A percentile compares a stretch with the other conserved stretches of the same genome.
Conservation (phyloP, 2,888 invertebrate genomes). For the Troides helena region DNA sequence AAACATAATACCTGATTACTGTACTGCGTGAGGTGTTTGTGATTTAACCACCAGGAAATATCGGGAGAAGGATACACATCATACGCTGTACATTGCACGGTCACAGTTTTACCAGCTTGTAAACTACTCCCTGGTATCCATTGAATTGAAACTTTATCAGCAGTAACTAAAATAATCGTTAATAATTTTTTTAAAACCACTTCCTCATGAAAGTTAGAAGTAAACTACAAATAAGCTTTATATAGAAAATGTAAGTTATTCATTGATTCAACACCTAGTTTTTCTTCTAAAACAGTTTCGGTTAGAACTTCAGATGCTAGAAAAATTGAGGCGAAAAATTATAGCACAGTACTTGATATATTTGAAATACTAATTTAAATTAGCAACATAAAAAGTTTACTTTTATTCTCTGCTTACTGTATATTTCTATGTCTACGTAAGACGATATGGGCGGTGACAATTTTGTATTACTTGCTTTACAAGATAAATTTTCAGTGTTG, state of each 20-base stretch:
- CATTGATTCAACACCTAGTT: too few relatives aligned
- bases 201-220: too few relatives aligned
- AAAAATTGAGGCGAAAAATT: too few relatives aligned
- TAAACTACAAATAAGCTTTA: too few relatives aligned
- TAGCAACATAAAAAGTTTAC: too few relatives aligned
- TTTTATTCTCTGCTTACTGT: constrained; percentile 78
- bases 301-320: too few relatives aligned
- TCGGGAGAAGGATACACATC: constrained; percentile 73
- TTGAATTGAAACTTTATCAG: constrained; percentile 68
- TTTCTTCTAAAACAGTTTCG: too few relatives aligned
- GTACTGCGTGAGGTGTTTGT: constrained; percentile 66
- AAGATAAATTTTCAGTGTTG: constrained; percentile 85
- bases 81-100: constrained; percentile 66
- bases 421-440: constrained; percentile 85
- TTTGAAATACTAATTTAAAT: too few relatives aligned
- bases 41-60: constrained; percentile 73
- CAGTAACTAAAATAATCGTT: constrained; percentile 55
- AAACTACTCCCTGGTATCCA: constrained; percentile 64
- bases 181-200: neutral
- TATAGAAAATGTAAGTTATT: too few relatives aligned
- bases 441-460: constrained; percentile 84
- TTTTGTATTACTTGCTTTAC: constrained; percentile 87
- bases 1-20: constrained; percentile 57
- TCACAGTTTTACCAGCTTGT: constrained; percentile 56
- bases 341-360: too few relatives aligned